Base-by-base conservation (phyloP, 1,140 invertebrate species). In the Drosophila parabipectinata region DNA sequence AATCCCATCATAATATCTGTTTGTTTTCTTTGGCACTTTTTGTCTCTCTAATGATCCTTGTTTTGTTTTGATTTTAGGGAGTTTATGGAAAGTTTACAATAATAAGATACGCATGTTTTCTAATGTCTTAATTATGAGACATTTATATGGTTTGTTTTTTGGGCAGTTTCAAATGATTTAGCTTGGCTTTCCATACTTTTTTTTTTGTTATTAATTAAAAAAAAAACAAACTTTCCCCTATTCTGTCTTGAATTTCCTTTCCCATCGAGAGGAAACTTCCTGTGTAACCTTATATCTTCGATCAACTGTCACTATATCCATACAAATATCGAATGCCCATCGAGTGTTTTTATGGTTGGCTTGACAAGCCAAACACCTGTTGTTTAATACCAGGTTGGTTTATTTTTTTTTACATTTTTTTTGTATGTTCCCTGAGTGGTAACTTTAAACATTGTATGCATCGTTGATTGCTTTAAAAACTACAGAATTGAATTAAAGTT, bases 391-490 rank as follows among this genome's bases (percentile, higher is more conserved):
- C 21, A 21, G 21, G 21, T 21, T 21, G 2, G 5, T 44, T 41
- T n/a, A 4, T n/a, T 44, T 3, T 44, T 44, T 44, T 44, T 18
- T 14, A 7, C 6, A 14, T 44, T 44, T 44, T 44, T 44, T 47
- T 24, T 18, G 9, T 10, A 30, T 54, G 68, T 41, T 41, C n/a
- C 41, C 45, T 26, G 30, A 56, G 28, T 48, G 59, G 41, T 32
- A 47, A 39, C 50, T 63, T 66, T 63, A 67, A 67, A 67, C 52
- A 64, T 64, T 67, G 37, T 58, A 77, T 72, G 81, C 77, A 50
- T 84, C 81, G 80, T 52, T 80, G 77, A 59, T 24, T 48, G 39
- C 80, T 73, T 67, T 83, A 83, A 79, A 64, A 30, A 34, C 68
- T 30, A 45, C 39, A 74, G 59, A 79, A 81, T 77, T 81, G 72